Base-by-base conservation (phyloP, 2,113 vertebrate genomes). In the Oncorhynchus tshawytscha region DNA sequence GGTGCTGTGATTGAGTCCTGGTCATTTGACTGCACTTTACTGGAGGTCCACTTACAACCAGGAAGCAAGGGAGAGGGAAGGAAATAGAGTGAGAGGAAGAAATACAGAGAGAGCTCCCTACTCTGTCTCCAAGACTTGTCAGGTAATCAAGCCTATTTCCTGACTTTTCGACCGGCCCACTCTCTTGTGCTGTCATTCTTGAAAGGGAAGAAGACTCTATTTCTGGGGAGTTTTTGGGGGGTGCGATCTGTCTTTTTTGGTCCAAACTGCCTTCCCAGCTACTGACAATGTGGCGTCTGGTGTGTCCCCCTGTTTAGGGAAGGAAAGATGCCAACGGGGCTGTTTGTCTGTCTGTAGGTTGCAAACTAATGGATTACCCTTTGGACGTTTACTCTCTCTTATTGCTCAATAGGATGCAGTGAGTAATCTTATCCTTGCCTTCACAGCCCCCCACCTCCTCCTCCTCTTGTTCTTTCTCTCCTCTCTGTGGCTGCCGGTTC, bases 121-220 rank as follows among this genome's bases (percentile, higher is more conserved):
- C 20, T 12, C 12, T 60, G 59, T 60, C n/a, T 60, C 18, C n/a
- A 15, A 15, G 59, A 77, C 87, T 82, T 87, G 92, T 91, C 93
- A 94, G 92, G 93, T 93, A 89, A 92, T 88, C 85, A 70, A 92
- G 86, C 89, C 92, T 90, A 87, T 90, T 92, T 93, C 86, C 94
- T 92, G 88, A 82, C 84, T 92, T 85, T 91, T 51, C 39, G 59
- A n/a, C 59, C n/a, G 20, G 18, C 51, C 51, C 16, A 13, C 51
- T 13, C 18, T 57, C 51, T 18, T 20, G 51, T 18, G 15, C 51
- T 20, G 3, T 57, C 39, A 39, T 9, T 57, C 51, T 5, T 57
- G 51, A 57, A 57, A 18, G 16, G 18, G 51, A 18, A 57, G 51
- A 20, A 11, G 59, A 24, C 59, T 22, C 18, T 22, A 22, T 22